Base-by-base conservation (phyloP, 2,797 vertebrate genomes). In the Diceros bicornis region DNA sequence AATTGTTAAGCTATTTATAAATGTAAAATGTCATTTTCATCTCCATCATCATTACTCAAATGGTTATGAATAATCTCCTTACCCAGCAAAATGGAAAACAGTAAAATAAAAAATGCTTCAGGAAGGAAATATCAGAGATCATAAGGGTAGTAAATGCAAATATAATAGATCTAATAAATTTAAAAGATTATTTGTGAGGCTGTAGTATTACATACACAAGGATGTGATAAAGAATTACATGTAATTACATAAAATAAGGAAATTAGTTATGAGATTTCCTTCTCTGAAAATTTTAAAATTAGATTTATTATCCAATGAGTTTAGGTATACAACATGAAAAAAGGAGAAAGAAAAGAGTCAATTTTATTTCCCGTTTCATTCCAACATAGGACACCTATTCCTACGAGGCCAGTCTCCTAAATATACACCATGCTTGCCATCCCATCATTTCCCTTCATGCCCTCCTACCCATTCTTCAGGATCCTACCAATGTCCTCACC, bases 261-360 rank as follows among this genome's bases (percentile, higher is more conserved):
- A 52, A 92, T 89, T 61, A 37, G 8, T 47, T 74, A 68, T 52
- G 55, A 27, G 2, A 59, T 91, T 59, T 87, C 14, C 95, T 92
- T 92, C 61, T 61, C 72, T 91, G 13, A 29, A 89, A 91, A 83
- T 75, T 88, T 86, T 27, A 92, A 37, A 91, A 23, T 75, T 71
- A 55, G 13, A 52, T 85, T 59, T 29, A 7, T 29, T 69, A 64
- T 64, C 34, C 16, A 57, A 2, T 64, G 4, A 47, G 44, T 89
- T 79, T 71, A 90, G 52, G 77, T 23, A 62, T 0, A 74, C 6
- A 10, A n/a, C 12, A 78, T 32, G 18, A 90, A 95, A 25, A 78
- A 59, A 47, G 4, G 13, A 89, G 52, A 88, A 92, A 52, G 10
- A 4, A 88, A 50, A 81, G 27, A 27, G 21, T 74, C 13, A 10